Percentiles rank a stretch among this genome's conserved stretches.
Evolutionary conservation across 1,140 invertebrate genomes (phyloP).

Genomic region (Formica exsecta): DNA sequence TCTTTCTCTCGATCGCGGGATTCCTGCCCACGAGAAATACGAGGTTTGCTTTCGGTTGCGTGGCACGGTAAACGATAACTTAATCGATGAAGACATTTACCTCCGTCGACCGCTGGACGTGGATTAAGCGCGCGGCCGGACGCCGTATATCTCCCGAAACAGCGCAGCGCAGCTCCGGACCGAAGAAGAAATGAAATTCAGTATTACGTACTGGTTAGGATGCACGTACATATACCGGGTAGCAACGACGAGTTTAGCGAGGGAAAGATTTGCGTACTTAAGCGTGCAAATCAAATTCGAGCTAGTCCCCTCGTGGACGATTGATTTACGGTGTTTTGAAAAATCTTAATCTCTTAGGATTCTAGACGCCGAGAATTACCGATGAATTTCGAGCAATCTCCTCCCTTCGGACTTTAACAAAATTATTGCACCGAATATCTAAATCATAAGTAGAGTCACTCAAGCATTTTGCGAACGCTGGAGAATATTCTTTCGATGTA

Average conservation of each 20-base stretch:
- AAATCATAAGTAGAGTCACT: conserved; percentile 8
- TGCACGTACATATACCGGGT: background rate
- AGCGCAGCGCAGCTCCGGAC: background rate
- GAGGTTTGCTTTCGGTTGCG: background rate
- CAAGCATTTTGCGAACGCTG: conserved; percentile 9
- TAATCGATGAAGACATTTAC: conserved; percentile 58
- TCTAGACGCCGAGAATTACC: background rate
- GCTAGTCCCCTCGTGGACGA: background rate
- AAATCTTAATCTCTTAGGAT: conserved; percentile 49
- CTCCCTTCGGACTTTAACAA: background rate
- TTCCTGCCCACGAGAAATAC: background rate
- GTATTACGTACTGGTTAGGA: conserved; percentile 21
- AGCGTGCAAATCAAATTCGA: conserved; percentile 41
- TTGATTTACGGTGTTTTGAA: conserved; percentile 57
- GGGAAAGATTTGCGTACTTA: background rate
- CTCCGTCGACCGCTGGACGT: conserved; percentile 38
- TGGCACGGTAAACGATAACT: conserved; percentile 8
- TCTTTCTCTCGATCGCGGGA: conserved; percentile 40
- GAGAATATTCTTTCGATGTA: background rate
- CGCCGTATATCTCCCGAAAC: conserved; percentile 34
- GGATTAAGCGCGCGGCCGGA: conserved; percentile 36
- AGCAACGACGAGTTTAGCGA: background rate
- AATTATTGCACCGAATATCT: conserved; percentile 13
- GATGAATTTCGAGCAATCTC: background rate
- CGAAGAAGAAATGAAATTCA: conserved; percentile 56